A percentile compares a stretch with the other conserved stretches of the same genome.
These are phyloP conservation scores for Xenopus tropicalis DNA, from an alignment of 2,113 vertebrate species.

Conservation along the genomic window DNA sequence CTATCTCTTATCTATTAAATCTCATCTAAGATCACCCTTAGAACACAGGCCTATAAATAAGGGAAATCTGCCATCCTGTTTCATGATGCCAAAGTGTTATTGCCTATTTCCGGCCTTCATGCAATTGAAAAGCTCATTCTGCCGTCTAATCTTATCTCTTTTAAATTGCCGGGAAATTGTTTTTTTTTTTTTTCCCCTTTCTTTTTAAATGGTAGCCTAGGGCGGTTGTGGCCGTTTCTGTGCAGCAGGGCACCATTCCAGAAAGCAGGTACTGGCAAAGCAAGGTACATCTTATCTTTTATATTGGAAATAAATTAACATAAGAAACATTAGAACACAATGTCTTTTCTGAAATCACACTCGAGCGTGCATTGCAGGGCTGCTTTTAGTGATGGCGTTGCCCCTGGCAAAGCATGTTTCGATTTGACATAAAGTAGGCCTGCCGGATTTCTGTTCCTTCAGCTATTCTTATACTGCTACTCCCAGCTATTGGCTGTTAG, in stretches of 20 bases:
- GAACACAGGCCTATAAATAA: background rate
- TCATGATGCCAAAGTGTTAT: background rate
- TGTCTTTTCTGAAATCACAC: background rate
- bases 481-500: too few species aligned
- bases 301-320: constrained; percentile 1
- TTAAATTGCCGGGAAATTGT: background rate
- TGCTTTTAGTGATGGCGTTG: too few species aligned
- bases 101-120: background rate
- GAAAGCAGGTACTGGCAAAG: background rate
- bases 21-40: background rate
- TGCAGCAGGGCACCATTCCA: background rate
- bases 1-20: background rate
- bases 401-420: too few species aligned
- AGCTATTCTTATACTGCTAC: too few species aligned
- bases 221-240: background rate
- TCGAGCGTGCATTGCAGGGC: too few species aligned
- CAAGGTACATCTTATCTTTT: background rate
- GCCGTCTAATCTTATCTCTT: background rate
- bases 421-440: too few species aligned
- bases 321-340: background rate
- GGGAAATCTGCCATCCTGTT: background rate
- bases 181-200: background rate
- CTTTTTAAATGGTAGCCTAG: background rate
- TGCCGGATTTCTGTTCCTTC: too few species aligned
- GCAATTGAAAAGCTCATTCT: background rate